phyloP scores from a whole-genome alignment of 1,140 invertebrate species.

The Habropoda laboriosa region DNA sequence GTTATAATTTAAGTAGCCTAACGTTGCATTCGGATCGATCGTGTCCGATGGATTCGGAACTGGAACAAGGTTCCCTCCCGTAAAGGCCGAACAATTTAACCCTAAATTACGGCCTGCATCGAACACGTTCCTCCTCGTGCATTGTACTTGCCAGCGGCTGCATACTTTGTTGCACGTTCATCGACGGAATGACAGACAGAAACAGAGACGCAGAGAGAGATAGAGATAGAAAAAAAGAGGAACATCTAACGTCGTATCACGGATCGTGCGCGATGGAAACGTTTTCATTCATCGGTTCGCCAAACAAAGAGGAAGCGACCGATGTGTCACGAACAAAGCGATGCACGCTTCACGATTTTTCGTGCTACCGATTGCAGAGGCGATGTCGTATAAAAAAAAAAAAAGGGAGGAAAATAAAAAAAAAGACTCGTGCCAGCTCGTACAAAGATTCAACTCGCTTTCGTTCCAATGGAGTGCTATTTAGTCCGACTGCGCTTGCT shows the following conservation, averaged over 20 bases:
- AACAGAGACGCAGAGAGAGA: not conserved
- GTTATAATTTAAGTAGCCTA: conserved; percentile 35
- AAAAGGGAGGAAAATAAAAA: not conserved
- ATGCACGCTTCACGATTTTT: conserved; percentile 15
- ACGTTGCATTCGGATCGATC: conserved; percentile 30
- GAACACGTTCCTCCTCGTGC: not conserved
- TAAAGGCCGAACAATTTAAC: conserved; percentile 12
- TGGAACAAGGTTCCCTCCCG: conserved; percentile 11
- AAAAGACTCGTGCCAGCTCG: not conserved
- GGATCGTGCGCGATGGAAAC: conserved; percentile 5
- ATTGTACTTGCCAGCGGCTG: not conserved
- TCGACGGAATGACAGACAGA: too few species aligned
- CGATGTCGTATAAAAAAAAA: not conserved
- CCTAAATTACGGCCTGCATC: conserved; percentile 25
- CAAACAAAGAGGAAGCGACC: conserved; percentile 3
- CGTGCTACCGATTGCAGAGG: conserved; percentile 28
- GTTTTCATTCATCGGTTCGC: not conserved
- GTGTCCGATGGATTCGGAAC: not conserved
- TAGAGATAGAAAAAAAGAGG: not conserved
- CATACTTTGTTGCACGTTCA: not conserved
- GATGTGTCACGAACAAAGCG: conserved; percentile 10
- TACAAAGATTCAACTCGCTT: conserved; percentile 28
- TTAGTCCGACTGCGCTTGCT: conserved; percentile 7
- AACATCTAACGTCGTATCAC: not conserved
- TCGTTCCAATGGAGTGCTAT: conserved; percentile 26